Evolutionary conservation across 2,888 invertebrate species (phyloP), one percentile per base, ranked within the genome.

Genomic region (Rhagium mordax): DNA sequence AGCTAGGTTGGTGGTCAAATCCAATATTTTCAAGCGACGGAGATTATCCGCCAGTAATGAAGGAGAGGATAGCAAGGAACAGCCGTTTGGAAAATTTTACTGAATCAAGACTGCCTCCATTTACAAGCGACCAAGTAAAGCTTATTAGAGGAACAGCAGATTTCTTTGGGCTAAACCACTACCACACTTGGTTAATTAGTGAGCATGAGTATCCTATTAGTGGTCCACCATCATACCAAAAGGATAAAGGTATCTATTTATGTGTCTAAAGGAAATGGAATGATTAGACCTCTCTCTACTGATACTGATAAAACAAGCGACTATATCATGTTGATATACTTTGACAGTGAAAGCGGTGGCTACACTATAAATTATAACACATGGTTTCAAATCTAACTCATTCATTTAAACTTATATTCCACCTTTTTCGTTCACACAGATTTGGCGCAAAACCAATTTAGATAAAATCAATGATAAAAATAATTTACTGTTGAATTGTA

Each of bases 121-220:
- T 91, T 61, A 85, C 87, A 0, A 49, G 77, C 10, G 76, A 86
- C 10, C 89, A 90, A 87, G 85, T 90, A 6, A 74, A 85, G 27
- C 81, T 83, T 7, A 86, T 90, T 51, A 81, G 81, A 82, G 91
- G 89, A 81, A 89, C 89, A 75, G 89, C 82, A 74, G 94, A 94
- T 83, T 93, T 92, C 85, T 87, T 94, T 29, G 93, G 93, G 0
- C 78, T 94, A 4, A 94, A 93, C 81, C 89, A 92, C 70, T 94
- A 92, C 84, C 90, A 92, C 0, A 88, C 90, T 0, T 87, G 86
- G 74, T 66, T 91, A 75, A 88, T 88, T 0, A 78, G 88, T 8
- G 69, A 83, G 47, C 67, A 79, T 1, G 74, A 83, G n/a, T 88
- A 71, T 83, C 76, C 81, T n/a, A 21, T 60, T 85, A 76, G 86